Percentiles rank a stretch among this genome's conserved stretches.
These are phyloP conservation scores for Tinea semifulvella DNA, from an alignment of 2,888 invertebrate species.

Conservation along the genomic window DNA sequence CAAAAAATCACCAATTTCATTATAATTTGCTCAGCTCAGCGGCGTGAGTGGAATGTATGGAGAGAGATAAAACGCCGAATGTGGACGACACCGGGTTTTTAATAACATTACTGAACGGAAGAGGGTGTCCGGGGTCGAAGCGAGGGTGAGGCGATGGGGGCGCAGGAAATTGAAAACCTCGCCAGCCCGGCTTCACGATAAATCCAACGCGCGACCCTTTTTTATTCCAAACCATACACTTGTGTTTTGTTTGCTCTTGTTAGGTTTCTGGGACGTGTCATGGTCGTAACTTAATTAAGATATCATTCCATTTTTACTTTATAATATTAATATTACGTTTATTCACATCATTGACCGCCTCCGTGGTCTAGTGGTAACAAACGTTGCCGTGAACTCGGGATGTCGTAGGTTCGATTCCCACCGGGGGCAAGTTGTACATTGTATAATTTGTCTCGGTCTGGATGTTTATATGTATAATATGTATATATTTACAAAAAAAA, in stretches of 20 bases:
- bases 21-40: slow-evolving; percentile 12
- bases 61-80: slow-evolving; percentile 43
- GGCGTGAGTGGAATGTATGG: slow-evolving; percentile 32
- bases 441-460: too few species aligned
- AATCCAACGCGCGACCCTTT: slow-evolving; percentile 12
- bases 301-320: too few species aligned
- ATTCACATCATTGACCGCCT: too few species aligned
- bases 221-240: slow-evolving; percentile 5
- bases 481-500: too few species aligned
- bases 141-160: slow-evolving; percentile 18
- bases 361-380: too few species aligned
- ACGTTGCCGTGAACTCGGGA: too few species aligned
- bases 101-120: slow-evolving; percentile 14
- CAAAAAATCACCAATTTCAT: slow-evolving; percentile 6
- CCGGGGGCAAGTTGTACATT: too few species aligned
- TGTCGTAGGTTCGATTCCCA: too few species aligned
- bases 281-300: too few species aligned
- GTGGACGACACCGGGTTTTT: slow-evolving; percentile 13
- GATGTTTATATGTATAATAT: too few species aligned
- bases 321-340: too few species aligned
- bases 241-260: slow-evolving; percentile 1
- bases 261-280: slow-evolving; percentile 3
- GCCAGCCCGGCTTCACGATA: slow-evolving; percentile 32
- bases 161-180: slow-evolving; percentile 55
- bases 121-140: slow-evolving; percentile 8